Percentiles rank a stretch among this genome's conserved stretches.
Evolutionary conservation across 2,113 vertebrate species (phyloP).

Genomic region (Calcarius ornatus): DNA sequence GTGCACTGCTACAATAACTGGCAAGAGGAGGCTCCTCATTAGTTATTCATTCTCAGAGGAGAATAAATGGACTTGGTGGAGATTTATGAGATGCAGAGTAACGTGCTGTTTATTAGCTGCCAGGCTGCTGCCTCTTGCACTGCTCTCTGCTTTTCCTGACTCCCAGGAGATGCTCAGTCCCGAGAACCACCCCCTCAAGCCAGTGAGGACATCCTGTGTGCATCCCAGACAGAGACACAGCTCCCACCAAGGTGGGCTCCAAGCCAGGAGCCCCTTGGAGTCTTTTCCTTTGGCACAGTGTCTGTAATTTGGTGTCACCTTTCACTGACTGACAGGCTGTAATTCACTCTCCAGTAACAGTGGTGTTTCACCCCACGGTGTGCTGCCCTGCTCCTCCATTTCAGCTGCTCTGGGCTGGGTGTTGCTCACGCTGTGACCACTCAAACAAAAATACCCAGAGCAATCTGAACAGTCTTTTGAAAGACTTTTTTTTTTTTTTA

Average conservation of each 20-base stretch:
- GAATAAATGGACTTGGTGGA: not conserved
- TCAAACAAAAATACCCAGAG: rapidly evolving
- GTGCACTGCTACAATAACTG: not conserved
- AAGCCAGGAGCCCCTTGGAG: not conserved
- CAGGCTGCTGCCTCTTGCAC: not conserved
- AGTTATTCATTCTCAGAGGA: constrained; percentile 1
- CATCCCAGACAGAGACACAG: not conserved
- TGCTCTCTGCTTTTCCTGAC: not conserved
- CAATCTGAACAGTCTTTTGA: not conserved
- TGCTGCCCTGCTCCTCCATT: not conserved
- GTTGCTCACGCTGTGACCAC: not conserved
- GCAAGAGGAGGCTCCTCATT: not conserved
- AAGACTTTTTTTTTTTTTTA: not conserved
- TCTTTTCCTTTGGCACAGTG: not conserved
- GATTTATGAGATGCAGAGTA: not conserved
- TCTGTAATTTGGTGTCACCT: not conserved
- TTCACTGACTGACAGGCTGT: not conserved
- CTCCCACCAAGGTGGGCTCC: not conserved
- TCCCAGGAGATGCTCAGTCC: not conserved
- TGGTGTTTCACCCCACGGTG: not conserved
- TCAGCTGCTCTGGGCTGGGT: not conserved
- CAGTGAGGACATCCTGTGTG: rapidly evolving
- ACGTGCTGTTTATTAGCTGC: not conserved
- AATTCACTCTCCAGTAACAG: not conserved
- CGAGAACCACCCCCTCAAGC: not conserved